Percentiles rank a stretch among this genome's conserved stretches.
phyloP scores from a whole-genome alignment of 2,797 vertebrate genomes.

The Sus cebifrons region DNA sequence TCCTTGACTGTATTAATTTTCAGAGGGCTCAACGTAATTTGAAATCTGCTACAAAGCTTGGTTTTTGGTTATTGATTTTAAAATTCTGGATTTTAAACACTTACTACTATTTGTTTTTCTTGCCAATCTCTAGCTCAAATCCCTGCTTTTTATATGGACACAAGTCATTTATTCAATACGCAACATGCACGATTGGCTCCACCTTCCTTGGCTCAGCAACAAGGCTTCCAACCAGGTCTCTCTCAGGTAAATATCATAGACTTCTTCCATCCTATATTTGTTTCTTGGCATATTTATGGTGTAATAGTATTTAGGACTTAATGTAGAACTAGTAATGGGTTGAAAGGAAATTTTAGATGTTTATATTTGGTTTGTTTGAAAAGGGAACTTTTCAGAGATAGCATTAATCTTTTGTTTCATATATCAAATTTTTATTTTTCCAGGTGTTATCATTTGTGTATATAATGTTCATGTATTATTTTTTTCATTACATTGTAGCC shows the following conservation, averaged over 20 bases:
- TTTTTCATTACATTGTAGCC: constrained; percentile 90
- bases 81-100: constrained; percentile 18
- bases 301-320: not conserved
- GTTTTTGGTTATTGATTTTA: constrained; percentile 28
- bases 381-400: not conserved
- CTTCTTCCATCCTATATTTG: not conserved
- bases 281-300: not conserved
- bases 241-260: constrained; percentile 94
- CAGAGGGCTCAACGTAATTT: not conserved
- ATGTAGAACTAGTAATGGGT: not conserved
- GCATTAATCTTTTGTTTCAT: not conserved
- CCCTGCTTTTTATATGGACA: constrained; percentile 99
- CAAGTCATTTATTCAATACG: constrained; percentile 97
- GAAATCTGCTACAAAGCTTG: not conserved
- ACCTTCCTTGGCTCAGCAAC: constrained; percentile 97
- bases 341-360: constrained; percentile 22
- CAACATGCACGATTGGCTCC: constrained; percentile 98
- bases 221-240: constrained; percentile 98
- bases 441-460: not conserved
- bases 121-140: constrained; percentile 96
- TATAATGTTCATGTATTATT: not conserved
- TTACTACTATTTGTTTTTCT: constrained; percentile 68
- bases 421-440: not conserved
- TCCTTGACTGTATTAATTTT: constrained; percentile 24
- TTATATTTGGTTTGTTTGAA: constrained; percentile 10